Base-by-base conservation (phyloP, 2,797 vertebrate species). In the Neosilurus mollespiculum region DNA sequence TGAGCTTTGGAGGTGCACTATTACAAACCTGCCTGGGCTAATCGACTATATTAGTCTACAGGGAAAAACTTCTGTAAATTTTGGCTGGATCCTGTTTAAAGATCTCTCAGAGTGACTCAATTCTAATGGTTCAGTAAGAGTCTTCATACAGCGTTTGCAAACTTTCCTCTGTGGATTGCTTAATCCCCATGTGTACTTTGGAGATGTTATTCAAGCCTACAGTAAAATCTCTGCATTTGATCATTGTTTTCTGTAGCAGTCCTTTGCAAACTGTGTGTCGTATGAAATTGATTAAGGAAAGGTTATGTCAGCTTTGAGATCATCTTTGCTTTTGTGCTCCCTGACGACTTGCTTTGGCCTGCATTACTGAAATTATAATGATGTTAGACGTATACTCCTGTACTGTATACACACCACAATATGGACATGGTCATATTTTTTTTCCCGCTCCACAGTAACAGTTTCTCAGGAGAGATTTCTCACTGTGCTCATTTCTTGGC, bases 401-500 rank as follows among this genome's bases (percentile, higher is more conserved):
- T 37, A 22, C 26, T 20, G 18, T 37, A 61, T 43, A 43, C 37
- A 61, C 12, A 43, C 34, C 73, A 51, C 67, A 78, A n/a, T 69
- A 73, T 69, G 75, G 59, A 72, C 81, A 66, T n/a, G 59, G n/a
- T 18, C 26, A 56, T 22, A 22, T 6, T 70, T 22, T n/a, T 20
- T 61, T 49, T n/a, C 62, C 72, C 3, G 10, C 79, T 20, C 65
- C 64, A 77, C 43, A 53, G 7, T 67, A 79, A 65, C 12, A 43
- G 54, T 67, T 83, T 84, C 67, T 49, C 15, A 56, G 69, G 82
- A 85, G 37, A 61, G n/a, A 66, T 82, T 86, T 85, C 59, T 85
- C 78, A 87, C 84, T 81, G n/a, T 53, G 54, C 81, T 51, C 65
- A 49, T 82, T 81, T 87, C 80, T 90, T 88, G 85, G 83, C 86